phyloP scores from a whole-genome alignment of 2,888 invertebrate genomes.

The Girardia tigrina region DNA sequence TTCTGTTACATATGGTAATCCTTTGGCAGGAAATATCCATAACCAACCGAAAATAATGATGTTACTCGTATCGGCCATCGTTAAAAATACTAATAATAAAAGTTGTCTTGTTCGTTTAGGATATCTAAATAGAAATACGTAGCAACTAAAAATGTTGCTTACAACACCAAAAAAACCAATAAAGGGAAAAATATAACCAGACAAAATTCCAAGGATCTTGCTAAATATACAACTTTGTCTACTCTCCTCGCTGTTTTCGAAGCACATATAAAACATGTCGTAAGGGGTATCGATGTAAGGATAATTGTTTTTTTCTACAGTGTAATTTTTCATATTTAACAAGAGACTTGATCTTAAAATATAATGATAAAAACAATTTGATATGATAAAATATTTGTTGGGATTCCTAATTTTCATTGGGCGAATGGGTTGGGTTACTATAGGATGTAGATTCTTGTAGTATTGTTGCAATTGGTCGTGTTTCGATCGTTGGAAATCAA shows the following conservation, averaged over 20 bases:
- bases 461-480: no score
- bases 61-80: slow-evolving; percentile 21
- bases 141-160: slow-evolving; percentile 16
- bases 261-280: not conserved
- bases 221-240: not conserved
- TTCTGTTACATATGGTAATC: slow-evolving; percentile 31
- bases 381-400: no score
- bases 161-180: slow-evolving; percentile 8
- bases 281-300: not conserved
- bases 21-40: slow-evolving; percentile 33
- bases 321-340: not conserved
- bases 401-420: no score
- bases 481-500: no score
- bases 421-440: no score
- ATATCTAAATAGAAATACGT: slow-evolving; percentile 10
- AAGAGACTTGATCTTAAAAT: no score
- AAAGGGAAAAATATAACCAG: slow-evolving; percentile 26
- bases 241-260: not conserved
- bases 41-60: slow-evolving; percentile 34
- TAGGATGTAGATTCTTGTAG: no score
- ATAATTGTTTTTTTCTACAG: not conserved
- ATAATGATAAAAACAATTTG: no score
- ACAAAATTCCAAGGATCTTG: not conserved
- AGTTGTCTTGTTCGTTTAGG: slow-evolving; percentile 24
- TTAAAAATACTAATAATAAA: slow-evolving; percentile 24